Evolutionary conservation across 2,797 vertebrate genomes (phyloP).

Genomic region (Margarornis squamiger): DNA sequence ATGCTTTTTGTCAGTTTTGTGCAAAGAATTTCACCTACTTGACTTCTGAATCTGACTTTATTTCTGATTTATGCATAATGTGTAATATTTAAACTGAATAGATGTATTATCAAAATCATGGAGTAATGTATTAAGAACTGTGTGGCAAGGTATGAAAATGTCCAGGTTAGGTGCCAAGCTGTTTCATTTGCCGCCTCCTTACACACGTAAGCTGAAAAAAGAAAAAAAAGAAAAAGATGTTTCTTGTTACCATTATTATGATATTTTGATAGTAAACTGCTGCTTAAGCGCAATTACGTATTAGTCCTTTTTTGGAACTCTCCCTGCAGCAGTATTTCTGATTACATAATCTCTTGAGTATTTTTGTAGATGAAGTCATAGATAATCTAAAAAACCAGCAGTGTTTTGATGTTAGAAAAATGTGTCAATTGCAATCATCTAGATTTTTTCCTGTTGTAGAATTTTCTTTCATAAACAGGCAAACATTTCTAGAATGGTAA

Average conservation of each 20-base stretch:
- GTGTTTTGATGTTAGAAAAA: conserved; percentile 24
- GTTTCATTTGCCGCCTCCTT: neutral
- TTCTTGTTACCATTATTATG: neutral
- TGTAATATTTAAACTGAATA: neutral
- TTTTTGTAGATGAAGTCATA: conserved; percentile 29
- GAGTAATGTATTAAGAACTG: neutral
- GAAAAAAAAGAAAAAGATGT: neutral
- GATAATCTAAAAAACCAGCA: neutral
- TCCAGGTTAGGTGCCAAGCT: neutral
- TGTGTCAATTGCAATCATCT: conserved; percentile 20
- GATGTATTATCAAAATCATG: neutral
- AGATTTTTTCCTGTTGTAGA: conserved; percentile 15
- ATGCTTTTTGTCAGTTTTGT: neutral
- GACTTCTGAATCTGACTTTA: neutral
- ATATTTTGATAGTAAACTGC: neutral
- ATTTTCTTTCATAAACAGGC: conserved; percentile 14
- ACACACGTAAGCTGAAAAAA: neutral
- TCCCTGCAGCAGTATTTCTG: neutral
- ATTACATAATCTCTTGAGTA: conserved; percentile 13
- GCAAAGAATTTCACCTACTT: neutral
- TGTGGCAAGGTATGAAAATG: neutral
- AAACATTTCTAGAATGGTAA: conserved; percentile 36
- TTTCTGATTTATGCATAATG: neutral
- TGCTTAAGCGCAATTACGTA: neutral
- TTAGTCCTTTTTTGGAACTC: neutral